Evolutionary conservation across 2,888 invertebrate genomes (phyloP), one percentile per base, ranked within the genome.

Genomic region (Periphyllus acericola): DNA sequence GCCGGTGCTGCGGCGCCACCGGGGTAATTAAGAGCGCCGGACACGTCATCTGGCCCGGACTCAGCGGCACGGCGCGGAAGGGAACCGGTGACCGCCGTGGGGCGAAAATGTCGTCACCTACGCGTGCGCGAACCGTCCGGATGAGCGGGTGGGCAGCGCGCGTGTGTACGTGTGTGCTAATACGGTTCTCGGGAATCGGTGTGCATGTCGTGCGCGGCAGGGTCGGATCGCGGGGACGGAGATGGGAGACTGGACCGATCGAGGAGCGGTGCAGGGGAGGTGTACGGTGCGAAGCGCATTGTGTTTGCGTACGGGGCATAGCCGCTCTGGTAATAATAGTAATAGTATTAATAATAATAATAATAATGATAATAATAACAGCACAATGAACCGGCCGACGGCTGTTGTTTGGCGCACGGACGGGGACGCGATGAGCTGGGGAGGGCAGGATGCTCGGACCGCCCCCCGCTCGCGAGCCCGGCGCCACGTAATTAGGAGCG

Each of bases 331-430:
- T 60, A 80, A 66, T 80, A 80, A 80, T 36, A 36, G 36, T 11
- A 3, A 11, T 11, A 46, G 9, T 14, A 14, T 14, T 46, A 46
- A 46, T 14, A 11, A 14, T 68, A 71, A 81, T 68, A 68, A 40
- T 81, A 40, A 81, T 82, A 32, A 72, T 72, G 52, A 34, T 46
- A 81, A n/a, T 25, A 68, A 66, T 19, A 36, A 68, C 8, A 55
- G 55, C 83, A 74, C 83, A 74, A 83, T 83, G 80, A 81, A 78
- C 66, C 80, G 79, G 66, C 36, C 36, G 36, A n/a, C 60, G 60
- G 60, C 60, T 60, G 60, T 60, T 60, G 60, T 25, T 60, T 60
- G 25, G 0, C 25, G 25, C 46, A 19, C 55, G 25, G 14, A 11
- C 14, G 46, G 46, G 46, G 46, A 14, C 14, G 3, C 14, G 8